Conservation (phyloP, 2,888 invertebrate genomes). For the Alviniconcha strummeri region DNA sequence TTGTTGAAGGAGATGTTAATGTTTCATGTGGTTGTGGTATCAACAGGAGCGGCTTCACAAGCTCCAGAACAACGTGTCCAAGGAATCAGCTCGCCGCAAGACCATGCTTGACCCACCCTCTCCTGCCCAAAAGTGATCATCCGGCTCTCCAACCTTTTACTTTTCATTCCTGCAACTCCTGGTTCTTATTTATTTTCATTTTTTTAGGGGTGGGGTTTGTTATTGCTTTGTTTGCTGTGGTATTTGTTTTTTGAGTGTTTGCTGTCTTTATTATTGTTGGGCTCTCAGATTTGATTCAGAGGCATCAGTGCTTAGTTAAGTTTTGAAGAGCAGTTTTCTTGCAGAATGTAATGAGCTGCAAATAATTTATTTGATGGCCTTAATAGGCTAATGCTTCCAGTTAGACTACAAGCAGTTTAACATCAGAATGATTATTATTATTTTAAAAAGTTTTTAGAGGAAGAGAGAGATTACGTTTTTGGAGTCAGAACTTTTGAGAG, state of each 20-base stretch:
- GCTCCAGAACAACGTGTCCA: slow-evolving; percentile 86
- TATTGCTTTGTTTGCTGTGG: not conserved
- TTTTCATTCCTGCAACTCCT: not conserved
- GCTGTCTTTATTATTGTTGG: not conserved
- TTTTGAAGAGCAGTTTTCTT: no score
- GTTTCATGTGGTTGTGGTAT: slow-evolving; percentile 7
- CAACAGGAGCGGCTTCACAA: slow-evolving; percentile 86
- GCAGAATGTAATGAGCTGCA: no score
- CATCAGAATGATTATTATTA: no score
- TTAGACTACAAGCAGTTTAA: no score
- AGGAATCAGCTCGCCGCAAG: slow-evolving; percentile 82
- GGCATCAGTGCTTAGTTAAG: no score
- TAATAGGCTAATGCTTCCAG: no score
- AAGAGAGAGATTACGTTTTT: no score
- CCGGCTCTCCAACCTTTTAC: not conserved
- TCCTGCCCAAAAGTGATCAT: slow-evolving; percentile 37
- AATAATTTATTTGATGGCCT: no score
- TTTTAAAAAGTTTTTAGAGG: no score
- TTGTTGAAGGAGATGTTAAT: not conserved
- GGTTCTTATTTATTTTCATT: not conserved
- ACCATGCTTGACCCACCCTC: slow-evolving; percentile 63
- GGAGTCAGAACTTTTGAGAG: no score
- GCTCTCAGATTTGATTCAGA: no score
- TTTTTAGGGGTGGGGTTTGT: not conserved
- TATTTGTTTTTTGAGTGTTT: not conserved